These are phyloP conservation scores for Cotesia vestalis DNA, from an alignment of 1,140 invertebrate species.

Conservation along the genomic window DNA sequence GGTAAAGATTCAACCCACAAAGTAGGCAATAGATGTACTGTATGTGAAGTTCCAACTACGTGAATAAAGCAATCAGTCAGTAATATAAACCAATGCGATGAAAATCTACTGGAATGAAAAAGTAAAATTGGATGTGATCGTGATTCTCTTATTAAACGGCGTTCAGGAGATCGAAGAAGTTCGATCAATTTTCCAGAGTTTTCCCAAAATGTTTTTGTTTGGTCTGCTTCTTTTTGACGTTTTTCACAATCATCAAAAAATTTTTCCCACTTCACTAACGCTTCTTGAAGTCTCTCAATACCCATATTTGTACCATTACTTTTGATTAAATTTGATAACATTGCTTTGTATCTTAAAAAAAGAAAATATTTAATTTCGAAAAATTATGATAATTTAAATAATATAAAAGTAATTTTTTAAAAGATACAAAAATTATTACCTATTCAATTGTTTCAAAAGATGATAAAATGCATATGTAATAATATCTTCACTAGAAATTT, in stretches of 20 bases:
- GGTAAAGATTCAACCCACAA: conserved; percentile 80
- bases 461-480: conserved; percentile 70
- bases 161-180: conserved; percentile 71
- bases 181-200: conserved; percentile 74
- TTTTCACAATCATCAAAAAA: conserved; percentile 72
- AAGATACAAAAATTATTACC: conserved; percentile 57
- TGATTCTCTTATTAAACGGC: conserved; percentile 82
- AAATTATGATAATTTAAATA: not conserved
- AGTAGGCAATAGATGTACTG: conserved; percentile 74
- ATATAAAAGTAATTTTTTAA: conserved; percentile 1
- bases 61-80: conserved; percentile 81
- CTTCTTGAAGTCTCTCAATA: conserved; percentile 58
- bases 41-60: conserved; percentile 71
- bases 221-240: conserved; percentile 73
- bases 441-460: conserved; percentile 69
- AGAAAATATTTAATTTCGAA: not conserved
- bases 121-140: conserved; percentile 75
- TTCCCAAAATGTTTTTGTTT: conserved; percentile 82
- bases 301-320: conserved; percentile 54
- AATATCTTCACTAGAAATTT: conserved; percentile 70
- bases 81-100: conserved; percentile 79
- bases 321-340: conserved; percentile 57
- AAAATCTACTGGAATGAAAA: conserved; percentile 73
- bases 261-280: conserved; percentile 69
- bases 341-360: conserved; percentile 54